A percentile compares a stretch with the other conserved stretches of the same genome.
Conservation (phyloP, 2,888 invertebrate genomes). For the Rugalucina vietnamica region DNA sequence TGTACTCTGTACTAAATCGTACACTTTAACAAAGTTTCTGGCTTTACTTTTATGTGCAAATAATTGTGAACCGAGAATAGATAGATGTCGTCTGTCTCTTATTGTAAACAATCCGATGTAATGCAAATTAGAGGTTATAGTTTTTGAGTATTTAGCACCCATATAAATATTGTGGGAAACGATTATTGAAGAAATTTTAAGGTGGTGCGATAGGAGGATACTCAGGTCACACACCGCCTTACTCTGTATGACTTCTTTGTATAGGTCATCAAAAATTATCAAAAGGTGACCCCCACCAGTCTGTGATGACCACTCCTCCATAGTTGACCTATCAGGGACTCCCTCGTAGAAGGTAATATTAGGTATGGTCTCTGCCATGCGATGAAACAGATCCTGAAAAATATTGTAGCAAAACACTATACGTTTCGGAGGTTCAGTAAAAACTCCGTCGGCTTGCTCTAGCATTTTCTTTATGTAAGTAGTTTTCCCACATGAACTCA, state of each 20-base stretch:
- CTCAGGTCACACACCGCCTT: slow-evolving; percentile 7
- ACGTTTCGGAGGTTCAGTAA: background rate
- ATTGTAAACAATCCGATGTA: slow-evolving; percentile 21
- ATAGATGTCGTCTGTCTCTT: slow-evolving; percentile 8
- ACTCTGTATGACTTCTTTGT: slow-evolving; percentile 6
- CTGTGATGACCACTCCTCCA: background rate
- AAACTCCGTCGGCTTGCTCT: background rate
- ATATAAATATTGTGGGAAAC: slow-evolving; percentile 24
- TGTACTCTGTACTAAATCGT: slow-evolving; percentile 9
- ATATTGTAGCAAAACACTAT: background rate
- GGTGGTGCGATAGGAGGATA: background rate
- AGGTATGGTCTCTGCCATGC: background rate
- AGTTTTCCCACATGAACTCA: slow-evolving; percentile 6
- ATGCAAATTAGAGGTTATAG: slow-evolving; percentile 15
- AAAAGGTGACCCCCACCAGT: background rate
- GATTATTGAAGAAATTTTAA: background rate
- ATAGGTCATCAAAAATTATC: slow-evolving; percentile 9
- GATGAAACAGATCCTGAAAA: background rate
- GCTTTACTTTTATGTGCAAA: slow-evolving; percentile 13
- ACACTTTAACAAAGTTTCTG: slow-evolving; percentile 14
- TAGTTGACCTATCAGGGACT: background rate
- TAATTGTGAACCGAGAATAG: slow-evolving; percentile 10
- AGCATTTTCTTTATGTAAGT: background rate
- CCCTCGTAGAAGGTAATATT: background rate
- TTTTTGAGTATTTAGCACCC: slow-evolving; percentile 22